Evolutionary conservation across 2,888 invertebrate species (phyloP).

Genomic region (Drosophila crucigera): DNA sequence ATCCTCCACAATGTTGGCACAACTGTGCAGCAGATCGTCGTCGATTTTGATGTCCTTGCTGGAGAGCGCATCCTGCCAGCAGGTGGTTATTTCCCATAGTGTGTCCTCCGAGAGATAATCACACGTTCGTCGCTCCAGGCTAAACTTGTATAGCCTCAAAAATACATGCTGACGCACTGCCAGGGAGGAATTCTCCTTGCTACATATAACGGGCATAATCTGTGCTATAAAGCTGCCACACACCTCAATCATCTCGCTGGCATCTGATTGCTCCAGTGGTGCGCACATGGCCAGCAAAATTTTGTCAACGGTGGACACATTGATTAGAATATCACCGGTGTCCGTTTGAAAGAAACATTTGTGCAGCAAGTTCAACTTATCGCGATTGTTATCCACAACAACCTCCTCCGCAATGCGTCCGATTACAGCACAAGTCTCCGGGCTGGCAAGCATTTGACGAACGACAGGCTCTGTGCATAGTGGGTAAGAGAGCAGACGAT

Average conservation of each 20-base stretch:
- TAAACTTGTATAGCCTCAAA: constrained; percentile 86
- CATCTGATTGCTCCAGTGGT: constrained; percentile 66
- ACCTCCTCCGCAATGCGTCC: constrained; percentile 76
- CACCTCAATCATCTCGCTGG: constrained; percentile 84
- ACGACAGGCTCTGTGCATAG: constrained; percentile 82
- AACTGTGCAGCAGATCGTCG: constrained; percentile 66
- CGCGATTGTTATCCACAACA: constrained; percentile 73
- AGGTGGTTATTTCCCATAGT: constrained; percentile 87
- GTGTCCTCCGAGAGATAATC: constrained; percentile 85
- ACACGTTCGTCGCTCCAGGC: constrained; percentile 83
- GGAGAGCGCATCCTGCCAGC: constrained; percentile 87
- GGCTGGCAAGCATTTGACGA: constrained; percentile 75
- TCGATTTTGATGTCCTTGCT: constrained; percentile 81
- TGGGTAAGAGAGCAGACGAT: constrained; percentile 84
- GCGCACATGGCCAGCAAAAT: constrained; percentile 81
- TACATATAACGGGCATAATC: constrained; percentile 86
- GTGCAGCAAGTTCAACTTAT: constrained; percentile 83
- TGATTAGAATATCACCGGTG: constrained; percentile 83
- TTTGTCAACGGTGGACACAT: constrained; percentile 77
- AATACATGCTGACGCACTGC: constrained; percentile 85
- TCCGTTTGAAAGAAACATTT: constrained; percentile 85
- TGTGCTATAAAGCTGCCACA: constrained; percentile 87
- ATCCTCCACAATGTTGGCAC: constrained; percentile 70
- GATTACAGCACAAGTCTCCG: constrained; percentile 74
- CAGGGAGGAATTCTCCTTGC: constrained; percentile 84